Evolutionary conservation across 1,140 invertebrate genomes (phyloP), one percentile per base, ranked within the genome.

Genomic region (Drosophila erecta): DNA sequence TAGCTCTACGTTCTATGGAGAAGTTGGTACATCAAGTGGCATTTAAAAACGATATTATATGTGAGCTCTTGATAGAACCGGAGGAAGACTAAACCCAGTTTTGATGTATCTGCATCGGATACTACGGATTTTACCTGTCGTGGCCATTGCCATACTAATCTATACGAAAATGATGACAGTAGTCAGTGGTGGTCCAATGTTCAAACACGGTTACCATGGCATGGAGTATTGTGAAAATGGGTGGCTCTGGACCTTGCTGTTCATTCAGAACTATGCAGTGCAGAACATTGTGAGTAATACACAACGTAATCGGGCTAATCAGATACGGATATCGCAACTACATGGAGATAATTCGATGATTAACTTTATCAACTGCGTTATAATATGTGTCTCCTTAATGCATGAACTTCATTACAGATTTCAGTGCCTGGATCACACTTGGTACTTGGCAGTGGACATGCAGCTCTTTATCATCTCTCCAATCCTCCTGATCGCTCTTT

Each of bases 381-480:
- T 35, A 7, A 8, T 51, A 7, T 7, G 5, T 14, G 22, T 51
- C 22, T 54, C 2, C 15, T 3, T 37, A 35, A n/a, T 12, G 17
- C 3, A n/a, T 6, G 0, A 30, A 30, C 6, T 30, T 30, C 6
- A 11, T 4, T 20, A 24, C 43, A 27, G 35, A 93, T 94, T 56
- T 92, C 22, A 97, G 96, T 98, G 97, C 81, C 96, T 98, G 94
- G 95, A 96, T 66, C 96, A 96, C 93, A 95, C 96, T 0, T 98
- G 97, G 97, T 98, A 97, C 81, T 93, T 98, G 54, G 95, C 96
- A 1, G 96, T 96, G 54, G 97, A 98, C 85, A 96, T 96, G 71
- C 96, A 97, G 90, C 93, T 97, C 43, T 97, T 96, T 90, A 93
- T 97, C 51, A 85, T 97, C 8, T 95, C 96, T 3, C 95, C 96